Evolutionary conservation across 2,797 vertebrate species (phyloP).

Genomic region (Hemibagrus guttatus): DNA sequence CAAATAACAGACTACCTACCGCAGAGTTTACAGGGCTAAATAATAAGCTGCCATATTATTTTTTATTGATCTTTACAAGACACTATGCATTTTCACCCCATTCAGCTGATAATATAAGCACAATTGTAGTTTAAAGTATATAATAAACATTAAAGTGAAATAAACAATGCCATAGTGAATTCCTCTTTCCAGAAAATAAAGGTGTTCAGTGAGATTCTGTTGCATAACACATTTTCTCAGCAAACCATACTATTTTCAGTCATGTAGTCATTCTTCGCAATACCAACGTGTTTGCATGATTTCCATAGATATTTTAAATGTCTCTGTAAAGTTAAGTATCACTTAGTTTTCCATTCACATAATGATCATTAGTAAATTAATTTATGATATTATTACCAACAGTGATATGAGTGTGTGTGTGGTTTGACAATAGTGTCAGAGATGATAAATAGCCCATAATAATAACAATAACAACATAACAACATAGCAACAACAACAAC

Average conservation of each 20-base stretch:
- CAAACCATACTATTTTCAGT: background rate
- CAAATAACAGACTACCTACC: background rate
- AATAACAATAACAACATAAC: too few species aligned
- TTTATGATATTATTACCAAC: background rate
- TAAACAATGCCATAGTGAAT: background rate
- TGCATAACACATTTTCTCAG: background rate
- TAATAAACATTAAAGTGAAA: background rate
- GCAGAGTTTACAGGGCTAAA: background rate
- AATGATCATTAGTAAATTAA: background rate
- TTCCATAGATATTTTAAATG: too few species aligned
- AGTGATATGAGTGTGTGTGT: background rate
- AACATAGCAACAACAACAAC: too few species aligned
- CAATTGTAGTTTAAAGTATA: background rate
- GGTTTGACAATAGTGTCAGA: background rate
- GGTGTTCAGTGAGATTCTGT: background rate
- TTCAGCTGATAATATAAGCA: background rate
- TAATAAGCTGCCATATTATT: background rate
- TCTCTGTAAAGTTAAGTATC: background rate
- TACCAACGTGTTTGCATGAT: background rate
- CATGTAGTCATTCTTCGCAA: background rate
- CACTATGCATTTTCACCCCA: background rate
- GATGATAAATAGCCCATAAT: background rate
- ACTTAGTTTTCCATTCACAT: background rate
- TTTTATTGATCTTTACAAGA: background rate
- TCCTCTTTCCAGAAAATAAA: background rate